Percentiles rank a stretch among this genome's conserved stretches.
Evolutionary conservation across 2,113 vertebrate genomes (phyloP).

Genomic region (Asarcornis scutulata): DNA sequence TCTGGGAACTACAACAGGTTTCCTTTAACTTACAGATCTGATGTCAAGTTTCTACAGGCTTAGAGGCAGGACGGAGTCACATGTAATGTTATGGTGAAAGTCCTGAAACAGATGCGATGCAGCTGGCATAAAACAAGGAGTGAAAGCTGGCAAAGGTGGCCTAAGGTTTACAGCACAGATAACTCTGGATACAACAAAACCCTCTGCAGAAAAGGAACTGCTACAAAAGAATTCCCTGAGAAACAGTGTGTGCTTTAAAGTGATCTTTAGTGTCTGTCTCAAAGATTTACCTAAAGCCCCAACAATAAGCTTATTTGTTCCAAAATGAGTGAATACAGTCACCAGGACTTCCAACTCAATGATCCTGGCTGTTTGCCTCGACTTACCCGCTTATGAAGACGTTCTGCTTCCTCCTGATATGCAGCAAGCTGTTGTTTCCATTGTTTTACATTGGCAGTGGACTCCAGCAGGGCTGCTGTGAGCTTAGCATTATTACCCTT

Average conservation of each 20-base stretch:
- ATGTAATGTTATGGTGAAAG: neutral
- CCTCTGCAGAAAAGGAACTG: neutral
- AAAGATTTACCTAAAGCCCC: neutral
- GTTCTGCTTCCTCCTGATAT: constrained; percentile 97
- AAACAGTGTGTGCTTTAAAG: neutral
- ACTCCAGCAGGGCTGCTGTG: constrained; percentile 95
- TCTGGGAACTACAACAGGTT: neutral
- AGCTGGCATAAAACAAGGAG: neutral
- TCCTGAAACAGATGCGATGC: neutral
- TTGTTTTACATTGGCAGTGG: constrained; percentile 99
- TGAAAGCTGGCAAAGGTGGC: neutral
- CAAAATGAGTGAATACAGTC: neutral
- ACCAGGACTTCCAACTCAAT: neutral
- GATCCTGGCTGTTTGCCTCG: neutral
- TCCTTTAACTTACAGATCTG: neutral
- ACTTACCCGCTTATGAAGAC: constrained; percentile 94
- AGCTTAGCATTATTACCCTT: constrained; percentile 99
- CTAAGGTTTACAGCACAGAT: neutral
- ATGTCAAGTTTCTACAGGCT: neutral
- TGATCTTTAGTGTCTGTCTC: neutral
- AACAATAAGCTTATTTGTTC: neutral
- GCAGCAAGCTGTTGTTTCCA: constrained; percentile 98
- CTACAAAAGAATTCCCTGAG: neutral
- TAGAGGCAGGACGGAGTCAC: neutral
- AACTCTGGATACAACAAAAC: neutral